A percentile compares a stretch with the other conserved stretches of the same genome.
These are phyloP conservation scores for Megaceryle alcyon DNA, from an alignment of 2,797 vertebrate genomes.

Conservation along the genomic window DNA sequence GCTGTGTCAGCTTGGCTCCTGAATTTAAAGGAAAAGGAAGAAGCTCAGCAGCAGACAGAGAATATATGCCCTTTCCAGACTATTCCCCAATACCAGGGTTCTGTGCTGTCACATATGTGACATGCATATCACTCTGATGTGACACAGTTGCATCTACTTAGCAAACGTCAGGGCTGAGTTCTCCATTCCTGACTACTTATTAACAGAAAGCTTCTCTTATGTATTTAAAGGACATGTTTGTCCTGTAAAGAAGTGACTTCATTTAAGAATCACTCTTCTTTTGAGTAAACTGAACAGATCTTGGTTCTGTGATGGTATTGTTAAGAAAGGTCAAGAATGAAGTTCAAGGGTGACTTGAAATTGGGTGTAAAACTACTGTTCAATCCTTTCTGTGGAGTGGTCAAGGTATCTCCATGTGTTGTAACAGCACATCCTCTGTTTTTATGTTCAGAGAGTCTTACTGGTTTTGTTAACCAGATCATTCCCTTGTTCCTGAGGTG, in stretches of 20 bases:
- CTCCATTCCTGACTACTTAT: background rate
- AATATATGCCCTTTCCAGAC: background rate
- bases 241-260: background rate
- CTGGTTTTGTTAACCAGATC: background rate
- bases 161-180: background rate
- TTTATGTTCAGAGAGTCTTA: background rate
- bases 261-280: background rate
- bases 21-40: background rate
- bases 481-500: background rate
- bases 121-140: background rate
- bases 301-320: background rate
- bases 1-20: background rate
- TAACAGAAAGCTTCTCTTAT: background rate
- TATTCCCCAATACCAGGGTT: background rate
- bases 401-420: background rate
- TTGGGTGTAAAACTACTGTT: background rate
- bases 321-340: background rate
- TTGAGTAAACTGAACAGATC: background rate
- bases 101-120: background rate
- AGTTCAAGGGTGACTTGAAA: background rate
- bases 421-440: background rate
- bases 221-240: background rate
- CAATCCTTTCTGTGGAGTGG: background rate
- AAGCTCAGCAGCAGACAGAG: background rate
- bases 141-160: background rate